Percentiles rank a stretch among this genome's conserved stretches.
phyloP scores from a whole-genome alignment of 2,797 vertebrate genomes.

The Lutjanus argentimaculatus region DNA sequence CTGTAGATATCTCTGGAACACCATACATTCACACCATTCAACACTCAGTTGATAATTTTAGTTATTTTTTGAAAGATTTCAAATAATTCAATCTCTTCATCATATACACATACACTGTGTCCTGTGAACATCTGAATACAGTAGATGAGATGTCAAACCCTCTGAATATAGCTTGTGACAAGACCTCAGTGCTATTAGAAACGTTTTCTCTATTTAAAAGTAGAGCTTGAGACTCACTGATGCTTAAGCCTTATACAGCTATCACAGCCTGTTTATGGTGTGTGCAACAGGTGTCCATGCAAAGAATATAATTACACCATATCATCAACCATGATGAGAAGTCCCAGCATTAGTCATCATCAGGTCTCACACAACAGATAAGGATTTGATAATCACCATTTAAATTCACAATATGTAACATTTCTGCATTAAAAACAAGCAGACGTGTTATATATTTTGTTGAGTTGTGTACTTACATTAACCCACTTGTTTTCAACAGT shows the following conservation, averaged over 20 bases:
- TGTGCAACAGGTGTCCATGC: constrained; percentile 49
- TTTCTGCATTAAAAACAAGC: too few species aligned
- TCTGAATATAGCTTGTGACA: constrained; percentile 31
- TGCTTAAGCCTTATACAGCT: constrained; percentile 1
- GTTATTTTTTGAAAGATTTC: background rate
- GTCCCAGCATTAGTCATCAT: constrained; percentile 18
- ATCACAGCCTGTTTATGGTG: constrained; percentile 26
- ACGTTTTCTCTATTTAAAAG: constrained; percentile 43
- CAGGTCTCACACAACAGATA: background rate
- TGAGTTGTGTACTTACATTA: too few species aligned
- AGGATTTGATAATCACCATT: background rate
- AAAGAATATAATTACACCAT: constrained; percentile 38
- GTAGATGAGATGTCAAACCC: constrained; percentile 16
- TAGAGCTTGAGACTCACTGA: constrained; percentile 17
- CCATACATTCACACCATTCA: too few species aligned
- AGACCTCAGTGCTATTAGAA: constrained; percentile 31
- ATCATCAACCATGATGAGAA: constrained; percentile 27
- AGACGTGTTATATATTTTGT: too few species aligned
- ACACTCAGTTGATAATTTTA: too few species aligned
- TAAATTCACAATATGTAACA: too few species aligned
- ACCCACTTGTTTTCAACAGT: too few species aligned
- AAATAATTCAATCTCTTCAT: background rate
- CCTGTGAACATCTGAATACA: background rate
- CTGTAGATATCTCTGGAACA: too few species aligned
- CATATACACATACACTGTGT: background rate